Base-by-base conservation (phyloP, 2,113 vertebrate species). In the Lucifuga dentata region DNA sequence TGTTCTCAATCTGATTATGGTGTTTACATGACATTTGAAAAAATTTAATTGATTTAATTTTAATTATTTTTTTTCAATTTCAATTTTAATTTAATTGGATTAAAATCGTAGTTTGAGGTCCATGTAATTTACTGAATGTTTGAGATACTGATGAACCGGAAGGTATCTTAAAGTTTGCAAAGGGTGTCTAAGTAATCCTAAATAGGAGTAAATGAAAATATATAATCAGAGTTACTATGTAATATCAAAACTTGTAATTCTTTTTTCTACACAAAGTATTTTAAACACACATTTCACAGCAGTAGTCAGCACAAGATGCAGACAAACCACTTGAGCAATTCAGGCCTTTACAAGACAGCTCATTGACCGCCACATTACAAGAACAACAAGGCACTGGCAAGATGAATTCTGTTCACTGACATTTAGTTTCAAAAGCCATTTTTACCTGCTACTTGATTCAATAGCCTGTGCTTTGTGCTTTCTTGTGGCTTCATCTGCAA, bases 351-450 rank as follows among this genome's bases (percentile, higher is more conserved):
- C 23, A 58, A 60, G 50, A 46, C 40, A 78, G 56, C 33, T 69
- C 58, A 81, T 76, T 20, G 43, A 78, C 50, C 20, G 11, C 57
- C 57, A 8, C 58, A 75, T 64, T 56, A 63, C 68, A 20, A 11
- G 17, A 50, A 63, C 39, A 70, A 59, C 66, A 71, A 69, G 59
- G 40, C 80, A 9, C 38, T 9, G 20, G 57, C 10, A 21, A 73
- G 51, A 62, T 73, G 43, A 82, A 62, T 52, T 75, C 73, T 74
- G 52, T 63, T 75, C 70, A 62, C 58, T 86, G 83, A 83, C 83
- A 86, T 87, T 81, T 85, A 51, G 35, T 67, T 84, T 67, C 66
- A 61, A 76, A 84, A 78, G 62, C 33, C 63, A 56, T 82, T 71
- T 81, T 78, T 75, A 71, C 66, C 73, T 70, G 66, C 26, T 75